Percentiles rank a stretch among this genome's conserved stretches.
Evolutionary conservation across 1,140 invertebrate species (phyloP).

Genomic region (Maconellicoccus hirsutus): DNA sequence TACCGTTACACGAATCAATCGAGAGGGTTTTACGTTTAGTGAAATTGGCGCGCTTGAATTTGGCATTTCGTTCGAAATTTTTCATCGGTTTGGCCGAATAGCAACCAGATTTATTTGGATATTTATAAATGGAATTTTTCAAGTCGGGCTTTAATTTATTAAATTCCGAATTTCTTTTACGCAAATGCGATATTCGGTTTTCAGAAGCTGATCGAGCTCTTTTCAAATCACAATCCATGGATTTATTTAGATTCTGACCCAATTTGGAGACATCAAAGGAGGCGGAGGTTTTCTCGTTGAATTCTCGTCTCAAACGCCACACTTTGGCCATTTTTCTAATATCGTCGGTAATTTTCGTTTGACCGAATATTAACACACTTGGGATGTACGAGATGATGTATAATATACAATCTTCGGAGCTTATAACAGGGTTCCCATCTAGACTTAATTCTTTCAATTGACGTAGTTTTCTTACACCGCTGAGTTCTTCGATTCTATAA

Average conservation of each 20-base stretch:
- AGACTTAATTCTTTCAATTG: constrained; percentile 66
- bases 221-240: background rate
- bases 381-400: constrained; percentile 68
- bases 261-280: background rate
- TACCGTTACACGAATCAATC: background rate
- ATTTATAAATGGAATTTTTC: background rate
- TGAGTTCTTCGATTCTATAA: constrained; percentile 29
- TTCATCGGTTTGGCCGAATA: background rate
- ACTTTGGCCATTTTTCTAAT: constrained; percentile 56
- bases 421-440: constrained; percentile 71
- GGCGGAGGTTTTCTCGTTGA: constrained; percentile 15
- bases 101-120: background rate
- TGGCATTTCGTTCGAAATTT: background rate
- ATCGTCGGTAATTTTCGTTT: constrained; percentile 59
- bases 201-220: constrained; percentile 11
- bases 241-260: background rate
- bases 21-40: background rate
- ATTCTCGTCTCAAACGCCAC: constrained; percentile 45
- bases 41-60: background rate
- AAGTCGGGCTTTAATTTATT: background rate
- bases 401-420: constrained; percentile 58
- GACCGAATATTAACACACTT: constrained; percentile 52
- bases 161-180: background rate
- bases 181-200: constrained; percentile 1
- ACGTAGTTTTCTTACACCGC: constrained; percentile 23